Evolutionary conservation across 1,140 invertebrate species (phyloP).

Genomic region (Anthonomus grandis): DNA sequence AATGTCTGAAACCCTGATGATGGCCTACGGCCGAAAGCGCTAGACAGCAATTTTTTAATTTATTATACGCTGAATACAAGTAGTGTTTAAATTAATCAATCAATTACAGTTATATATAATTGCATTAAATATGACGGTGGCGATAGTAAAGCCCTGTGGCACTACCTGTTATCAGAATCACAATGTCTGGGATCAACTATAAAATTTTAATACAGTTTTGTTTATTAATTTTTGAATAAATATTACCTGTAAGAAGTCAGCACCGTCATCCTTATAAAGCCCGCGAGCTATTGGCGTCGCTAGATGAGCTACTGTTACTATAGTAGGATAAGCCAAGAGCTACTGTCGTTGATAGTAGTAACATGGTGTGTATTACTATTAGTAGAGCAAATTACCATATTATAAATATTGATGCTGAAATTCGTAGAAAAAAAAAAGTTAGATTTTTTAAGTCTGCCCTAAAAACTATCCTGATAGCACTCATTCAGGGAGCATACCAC

Average conservation of each 20-base stretch:
- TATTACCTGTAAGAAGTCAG: constrained; percentile 56
- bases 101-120: no score
- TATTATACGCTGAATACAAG: no score
- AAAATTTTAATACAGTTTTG: constrained; percentile 17
- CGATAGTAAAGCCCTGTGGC: constrained; percentile 83
- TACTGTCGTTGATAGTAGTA: constrained; percentile 62
- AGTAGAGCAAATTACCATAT: constrained; percentile 52
- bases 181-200: constrained; percentile 71
- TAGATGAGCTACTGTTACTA: constrained; percentile 59
- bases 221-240: not conserved
- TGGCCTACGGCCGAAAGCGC: no score
- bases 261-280: constrained; percentile 44
- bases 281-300: constrained; percentile 51
- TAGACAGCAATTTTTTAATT: no score
- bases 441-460: no score
- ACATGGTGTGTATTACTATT: constrained; percentile 68
- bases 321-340: constrained; percentile 57
- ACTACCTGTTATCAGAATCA: constrained; percentile 73
- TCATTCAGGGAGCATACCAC: no score
- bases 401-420: no score
- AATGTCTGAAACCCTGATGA: no score
- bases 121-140: no score
- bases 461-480: no score
- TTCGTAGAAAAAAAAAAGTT: no score
- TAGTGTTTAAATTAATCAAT: no score